phyloP scores from a whole-genome alignment of 2,888 invertebrate species.

The Dysmachus trigonus region DNA sequence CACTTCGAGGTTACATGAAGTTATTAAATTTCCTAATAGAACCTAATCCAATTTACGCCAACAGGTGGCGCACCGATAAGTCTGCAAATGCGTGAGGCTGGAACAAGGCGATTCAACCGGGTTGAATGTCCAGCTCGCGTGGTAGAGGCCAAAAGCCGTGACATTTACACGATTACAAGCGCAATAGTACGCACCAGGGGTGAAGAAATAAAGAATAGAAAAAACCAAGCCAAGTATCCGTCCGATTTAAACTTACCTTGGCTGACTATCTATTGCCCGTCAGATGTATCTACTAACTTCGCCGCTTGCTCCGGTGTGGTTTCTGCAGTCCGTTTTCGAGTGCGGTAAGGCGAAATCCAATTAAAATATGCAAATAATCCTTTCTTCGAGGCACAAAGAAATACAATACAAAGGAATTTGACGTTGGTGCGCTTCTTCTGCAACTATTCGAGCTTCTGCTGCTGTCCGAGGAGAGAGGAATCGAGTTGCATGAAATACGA shows the following conservation, averaged over 20 bases:
- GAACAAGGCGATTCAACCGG: background rate
- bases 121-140: background rate
- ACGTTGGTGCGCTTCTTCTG: background rate
- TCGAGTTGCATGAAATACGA: background rate
- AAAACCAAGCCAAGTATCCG: background rate
- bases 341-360: constrained; percentile 7
- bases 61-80: background rate
- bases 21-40: background rate
- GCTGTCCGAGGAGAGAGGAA: background rate
- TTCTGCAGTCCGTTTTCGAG: background rate
- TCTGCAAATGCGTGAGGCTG: background rate
- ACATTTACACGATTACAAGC: too few relatives aligned
- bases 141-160: background rate
- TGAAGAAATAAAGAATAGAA: background rate
- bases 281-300: background rate
- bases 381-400: constrained; percentile 21
- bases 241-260: background rate
- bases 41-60: background rate
- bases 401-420: constrained; percentile 12
- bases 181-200: background rate
- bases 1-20: too few relatives aligned
- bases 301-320: background rate
- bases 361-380: constrained; percentile 41
- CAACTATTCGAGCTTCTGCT: background rate
- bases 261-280: background rate